phyloP scores from a whole-genome alignment of 2,888 invertebrate species.

The Rhodophaea formosa region DNA sequence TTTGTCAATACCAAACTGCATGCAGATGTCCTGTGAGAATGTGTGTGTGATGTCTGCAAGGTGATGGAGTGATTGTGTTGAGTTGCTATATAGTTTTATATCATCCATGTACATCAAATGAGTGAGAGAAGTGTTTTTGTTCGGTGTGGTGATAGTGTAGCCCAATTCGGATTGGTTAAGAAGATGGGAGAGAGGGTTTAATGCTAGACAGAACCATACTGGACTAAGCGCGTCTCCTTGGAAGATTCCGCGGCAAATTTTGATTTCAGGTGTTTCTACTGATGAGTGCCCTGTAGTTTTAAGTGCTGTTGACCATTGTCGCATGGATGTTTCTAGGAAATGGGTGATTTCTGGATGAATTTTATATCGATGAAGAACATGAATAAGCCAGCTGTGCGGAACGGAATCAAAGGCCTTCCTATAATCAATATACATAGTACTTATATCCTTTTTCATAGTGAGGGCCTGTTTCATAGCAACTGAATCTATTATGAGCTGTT shows the following conservation, averaged over 20 bases:
- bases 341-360: neutral
- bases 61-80: neutral
- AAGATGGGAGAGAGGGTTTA: too few species aligned
- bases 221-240: neutral
- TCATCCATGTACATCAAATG: too few species aligned
- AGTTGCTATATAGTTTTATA: neutral
- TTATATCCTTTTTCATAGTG: neutral
- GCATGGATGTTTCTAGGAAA: neutral
- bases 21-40: neutral
- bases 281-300: neutral
- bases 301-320: neutral
- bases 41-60: neutral
- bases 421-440: too few species aligned
- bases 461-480: neutral
- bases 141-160: too few species aligned
- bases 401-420: too few species aligned
- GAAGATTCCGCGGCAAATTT: neutral
- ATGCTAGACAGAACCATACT: too few species aligned
- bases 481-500: neutral
- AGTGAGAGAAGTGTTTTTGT: too few species aligned
- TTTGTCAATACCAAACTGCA: neutral
- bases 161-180: too few species aligned
- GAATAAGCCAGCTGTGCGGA: too few species aligned
- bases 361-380: neutral
- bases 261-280: neutral